Conservation (phyloP, 1,140 invertebrate species). For the Drosophila watanabei region DNA sequence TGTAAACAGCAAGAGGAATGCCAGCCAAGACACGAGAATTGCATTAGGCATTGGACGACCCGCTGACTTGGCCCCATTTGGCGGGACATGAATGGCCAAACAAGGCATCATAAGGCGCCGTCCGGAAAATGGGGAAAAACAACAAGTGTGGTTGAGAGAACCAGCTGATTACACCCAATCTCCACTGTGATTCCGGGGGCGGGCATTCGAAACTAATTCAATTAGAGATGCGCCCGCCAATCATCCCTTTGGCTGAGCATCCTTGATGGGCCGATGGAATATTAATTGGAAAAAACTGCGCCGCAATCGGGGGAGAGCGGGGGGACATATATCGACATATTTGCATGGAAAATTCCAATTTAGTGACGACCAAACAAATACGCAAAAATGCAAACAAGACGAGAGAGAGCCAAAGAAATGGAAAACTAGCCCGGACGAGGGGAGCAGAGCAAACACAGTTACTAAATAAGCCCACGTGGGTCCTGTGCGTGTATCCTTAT, state of each 20-base stretch:
- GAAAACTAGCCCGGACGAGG: conserved; percentile 25
- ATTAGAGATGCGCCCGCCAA: conserved; percentile 8
- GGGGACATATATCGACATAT: conserved; percentile 7
- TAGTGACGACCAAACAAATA: conserved; percentile 21
- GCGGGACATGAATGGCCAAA: conserved; percentile 6
- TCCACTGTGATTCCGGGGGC: neutral
- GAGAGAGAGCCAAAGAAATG: neutral
- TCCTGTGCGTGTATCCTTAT: conserved; percentile 16
- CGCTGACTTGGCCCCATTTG: conserved; percentile 25
- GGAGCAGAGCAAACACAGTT: conserved; percentile 38
- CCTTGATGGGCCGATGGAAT: neutral
- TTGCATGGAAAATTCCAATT: conserved; percentile 50
- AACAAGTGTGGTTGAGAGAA: conserved; percentile 4
- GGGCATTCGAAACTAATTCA: conserved; percentile 18
- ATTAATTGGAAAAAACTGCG: conserved; percentile 33
- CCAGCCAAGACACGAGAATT: conserved; percentile 42
- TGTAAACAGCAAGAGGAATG: conserved; percentile 29
- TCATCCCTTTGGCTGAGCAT: neutral
- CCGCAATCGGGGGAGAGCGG: neutral
- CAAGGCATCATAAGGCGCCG: conserved; percentile 20
- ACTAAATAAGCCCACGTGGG: conserved; percentile 44
- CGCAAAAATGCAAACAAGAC: conserved; percentile 10
- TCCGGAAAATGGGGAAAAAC: neutral
- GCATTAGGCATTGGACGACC: conserved; percentile 41
- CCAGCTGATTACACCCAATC: conserved; percentile 15